Evolutionary conservation across 2,113 vertebrate species (phyloP), one percentile per base, ranked within the genome.

Genomic region (Brevimyrus niger): DNA sequence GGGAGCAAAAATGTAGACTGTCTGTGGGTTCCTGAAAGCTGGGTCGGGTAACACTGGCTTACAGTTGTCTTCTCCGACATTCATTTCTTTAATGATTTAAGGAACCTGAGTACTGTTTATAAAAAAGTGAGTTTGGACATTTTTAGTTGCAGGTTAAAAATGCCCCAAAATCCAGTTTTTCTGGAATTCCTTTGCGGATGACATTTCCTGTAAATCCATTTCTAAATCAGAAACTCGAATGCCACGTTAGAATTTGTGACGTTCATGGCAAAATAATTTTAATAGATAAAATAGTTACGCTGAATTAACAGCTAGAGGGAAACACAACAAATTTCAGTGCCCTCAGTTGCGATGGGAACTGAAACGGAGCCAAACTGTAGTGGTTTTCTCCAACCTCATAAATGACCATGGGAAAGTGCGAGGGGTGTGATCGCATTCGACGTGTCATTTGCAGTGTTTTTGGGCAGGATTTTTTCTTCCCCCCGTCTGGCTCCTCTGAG

Each of bases 401-500:
- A 48, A n/a, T 48, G 61, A n/a, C 58, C 87, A 73, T 73, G 58
- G 87, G 87, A 88, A 88, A 35, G n/a, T 17, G 46, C 15, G n/a
- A 23, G 44, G 23, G 48, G 50, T 3, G n/a, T 46, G 58, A 19
- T 35, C 61, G 23, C 38, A 46, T 46, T 21, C 9, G 2, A 17
- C 19, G 8, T 88, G 55, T 47, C 58, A 27, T 27, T 44, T 46
- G 15, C 23, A 17, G 42, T 50, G 46, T 27, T 47, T 73, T 47
- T 88, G 87, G 42, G 46, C 38, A 69, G 61, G 42, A 73, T 35
- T 88, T 10, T 73, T 69, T 27, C 61, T 17, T 21, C 87, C 31
- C 51, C 17, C 61, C 6, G 4, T 19, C 87, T 87, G 17, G 17
- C 10, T 11, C 42, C 76, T 91, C 35, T 42, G 89, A 92, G 90